Conservation (phyloP, 1,140 invertebrate genomes). For the Argopecten irradians region DNA sequence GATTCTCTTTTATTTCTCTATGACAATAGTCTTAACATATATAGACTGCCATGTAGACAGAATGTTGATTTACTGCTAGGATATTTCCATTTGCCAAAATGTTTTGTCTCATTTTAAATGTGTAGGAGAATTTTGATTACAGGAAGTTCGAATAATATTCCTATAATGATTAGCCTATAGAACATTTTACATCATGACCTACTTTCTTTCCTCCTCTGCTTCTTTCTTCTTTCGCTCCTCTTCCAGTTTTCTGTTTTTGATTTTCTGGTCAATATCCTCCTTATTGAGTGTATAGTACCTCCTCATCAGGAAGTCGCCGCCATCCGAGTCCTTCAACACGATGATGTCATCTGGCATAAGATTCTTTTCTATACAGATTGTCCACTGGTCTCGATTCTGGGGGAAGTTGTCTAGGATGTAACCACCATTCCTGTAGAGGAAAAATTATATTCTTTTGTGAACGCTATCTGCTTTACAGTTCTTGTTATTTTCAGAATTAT, state of each 20-base stretch:
- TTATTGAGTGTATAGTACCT: conserved; percentile 69
- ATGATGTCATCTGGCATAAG: conserved; percentile 74
- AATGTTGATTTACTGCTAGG: too few species aligned
- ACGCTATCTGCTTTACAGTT: too few species aligned
- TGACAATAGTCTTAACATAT: too few species aligned
- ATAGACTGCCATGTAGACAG: too few species aligned
- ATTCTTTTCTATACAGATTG: conserved; percentile 71
- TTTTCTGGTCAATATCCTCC: conserved; percentile 65
- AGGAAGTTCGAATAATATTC: too few species aligned
- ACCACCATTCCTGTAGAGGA: conserved; percentile 70
- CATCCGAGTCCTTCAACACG: conserved; percentile 68
- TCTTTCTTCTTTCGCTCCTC: conserved; percentile 60
- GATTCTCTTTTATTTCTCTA: too few species aligned
- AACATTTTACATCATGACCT: background rate
- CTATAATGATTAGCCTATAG: too few species aligned
- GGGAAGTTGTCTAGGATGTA: conserved; percentile 78
- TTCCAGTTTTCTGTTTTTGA: conserved; percentile 55
- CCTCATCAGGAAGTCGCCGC: conserved; percentile 63
- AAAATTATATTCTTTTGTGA: conserved; percentile 18
- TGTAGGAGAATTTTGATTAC: too few species aligned
- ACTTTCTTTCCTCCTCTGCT: conserved; percentile 68
- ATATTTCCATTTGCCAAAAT: too few species aligned
- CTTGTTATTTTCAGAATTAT: too few species aligned
- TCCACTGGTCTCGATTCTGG: conserved; percentile 74
- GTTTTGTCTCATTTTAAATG: too few species aligned